These are phyloP conservation scores for Heliconius sara DNA, from an alignment of 2,888 invertebrate genomes.

Conservation along the genomic window DNA sequence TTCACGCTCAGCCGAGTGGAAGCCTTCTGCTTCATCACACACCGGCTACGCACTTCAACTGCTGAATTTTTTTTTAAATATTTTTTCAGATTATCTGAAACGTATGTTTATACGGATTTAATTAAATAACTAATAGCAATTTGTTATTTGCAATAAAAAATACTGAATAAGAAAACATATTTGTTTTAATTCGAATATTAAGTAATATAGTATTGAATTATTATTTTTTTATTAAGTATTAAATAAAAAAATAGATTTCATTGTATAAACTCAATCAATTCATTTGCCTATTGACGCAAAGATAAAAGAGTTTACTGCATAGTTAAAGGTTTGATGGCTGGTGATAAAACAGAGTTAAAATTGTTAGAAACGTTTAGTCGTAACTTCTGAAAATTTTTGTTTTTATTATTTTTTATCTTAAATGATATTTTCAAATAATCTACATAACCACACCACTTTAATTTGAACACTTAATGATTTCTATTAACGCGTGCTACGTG, in stretches of 20 bases:
- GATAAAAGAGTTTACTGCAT: neutral
- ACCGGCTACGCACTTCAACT: constrained; percentile 48
- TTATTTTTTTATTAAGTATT: neutral
- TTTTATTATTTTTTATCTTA: too few relatives aligned
- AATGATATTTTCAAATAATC: too few relatives aligned
- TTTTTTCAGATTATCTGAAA: constrained; percentile 8
- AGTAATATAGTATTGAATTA: too few relatives aligned
- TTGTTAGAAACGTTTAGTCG: too few relatives aligned
- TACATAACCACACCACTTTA: too few relatives aligned
- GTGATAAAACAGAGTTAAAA: too few relatives aligned
- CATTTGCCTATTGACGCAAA: too few relatives aligned
- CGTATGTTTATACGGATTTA: neutral
- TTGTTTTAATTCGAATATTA: too few relatives aligned
- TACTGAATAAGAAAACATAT: neutral
- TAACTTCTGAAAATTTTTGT: too few relatives aligned
- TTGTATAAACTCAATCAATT: too few relatives aligned
- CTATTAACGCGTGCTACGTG: too few relatives aligned
- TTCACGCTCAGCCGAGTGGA: constrained; percentile 76
- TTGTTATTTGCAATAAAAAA: neutral
- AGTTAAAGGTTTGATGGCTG: neutral
- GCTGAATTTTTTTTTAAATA: constrained; percentile 25
- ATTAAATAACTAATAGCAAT: neutral
- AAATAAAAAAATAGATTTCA: neutral
- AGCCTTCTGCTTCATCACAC: constrained; percentile 75
- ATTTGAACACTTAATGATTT: too few relatives aligned